Conservation (phyloP, 2,113 vertebrate genomes). For the Anser cygnoides region DNA sequence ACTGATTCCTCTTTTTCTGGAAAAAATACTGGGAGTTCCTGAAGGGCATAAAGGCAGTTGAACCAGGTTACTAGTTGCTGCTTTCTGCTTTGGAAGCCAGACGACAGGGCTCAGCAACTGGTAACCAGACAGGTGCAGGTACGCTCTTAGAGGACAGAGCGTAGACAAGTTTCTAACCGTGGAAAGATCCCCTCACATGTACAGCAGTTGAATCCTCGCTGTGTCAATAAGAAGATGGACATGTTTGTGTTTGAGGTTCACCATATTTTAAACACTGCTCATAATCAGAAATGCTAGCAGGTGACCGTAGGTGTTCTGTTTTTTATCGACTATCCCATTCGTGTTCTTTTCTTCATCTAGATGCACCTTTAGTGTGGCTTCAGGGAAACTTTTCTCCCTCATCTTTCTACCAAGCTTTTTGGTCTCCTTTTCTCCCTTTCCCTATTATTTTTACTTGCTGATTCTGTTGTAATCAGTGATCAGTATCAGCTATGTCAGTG, state of each 20-base stretch:
- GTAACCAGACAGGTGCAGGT: neutral
- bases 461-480: neutral
- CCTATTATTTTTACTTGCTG: neutral
- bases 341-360: neutral
- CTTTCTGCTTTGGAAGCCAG: neutral
- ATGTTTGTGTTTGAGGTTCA: neutral
- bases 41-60: neutral
- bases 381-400: neutral
- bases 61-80: neutral
- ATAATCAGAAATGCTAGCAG: neutral
- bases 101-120: neutral
- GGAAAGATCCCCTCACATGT: neutral
- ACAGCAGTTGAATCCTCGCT: neutral
- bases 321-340: neutral
- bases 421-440: neutral
- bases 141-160: neutral
- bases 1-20: neutral
- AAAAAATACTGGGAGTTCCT: neutral
- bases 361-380: neutral
- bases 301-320: neutral
- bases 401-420: neutral
- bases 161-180: neutral
- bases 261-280: neutral
- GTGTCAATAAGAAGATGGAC: neutral
- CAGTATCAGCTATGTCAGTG: neutral